phyloP scores from a whole-genome alignment of 2,888 invertebrate genomes.

The Gerosis bhagava region DNA sequence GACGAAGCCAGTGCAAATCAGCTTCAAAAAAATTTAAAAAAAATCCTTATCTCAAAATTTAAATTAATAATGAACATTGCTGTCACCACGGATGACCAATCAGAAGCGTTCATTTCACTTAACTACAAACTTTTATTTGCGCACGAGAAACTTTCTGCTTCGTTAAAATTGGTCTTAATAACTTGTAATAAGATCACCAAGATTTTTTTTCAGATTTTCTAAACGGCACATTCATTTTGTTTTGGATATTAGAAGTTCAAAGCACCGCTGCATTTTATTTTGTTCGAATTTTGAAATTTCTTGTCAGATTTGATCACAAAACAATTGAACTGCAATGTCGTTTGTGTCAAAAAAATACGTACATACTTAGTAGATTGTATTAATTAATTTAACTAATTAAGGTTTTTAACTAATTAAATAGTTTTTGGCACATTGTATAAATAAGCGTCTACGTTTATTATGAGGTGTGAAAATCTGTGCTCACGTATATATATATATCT shows the following conservation, averaged over 20 bases:
- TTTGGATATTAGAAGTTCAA: conserved; percentile 28
- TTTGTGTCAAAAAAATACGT: conserved; percentile 19
- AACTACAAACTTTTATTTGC: conserved; percentile 21
- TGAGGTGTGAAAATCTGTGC: no score
- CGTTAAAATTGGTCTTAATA: conserved; percentile 1
- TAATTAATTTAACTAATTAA: no score
- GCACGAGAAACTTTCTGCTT: neutral
- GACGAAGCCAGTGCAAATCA: conserved; percentile 23
- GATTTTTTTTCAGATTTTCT: neutral
- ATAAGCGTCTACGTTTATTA: no score
- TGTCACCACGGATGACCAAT: conserved; percentile 35
- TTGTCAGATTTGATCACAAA: conserved; percentile 31
- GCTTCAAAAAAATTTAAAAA: conserved; percentile 20
- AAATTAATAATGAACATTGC: conserved; percentile 30
- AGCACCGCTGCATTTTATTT: conserved; percentile 29
- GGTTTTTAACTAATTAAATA: no score
- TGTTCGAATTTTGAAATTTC: conserved; percentile 31
- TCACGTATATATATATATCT: no score
- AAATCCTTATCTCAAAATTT: conserved; percentile 23
- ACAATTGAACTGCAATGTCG: conserved; percentile 35
- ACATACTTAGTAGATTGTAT: no score
- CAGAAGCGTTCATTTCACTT: conserved; percentile 28
- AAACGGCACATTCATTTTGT: conserved; percentile 7
- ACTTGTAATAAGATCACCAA: neutral
- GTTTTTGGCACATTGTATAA: no score